Base-by-base conservation (phyloP, 2,797 vertebrate genomes). In the Rousettus madagascariensis region DNA sequence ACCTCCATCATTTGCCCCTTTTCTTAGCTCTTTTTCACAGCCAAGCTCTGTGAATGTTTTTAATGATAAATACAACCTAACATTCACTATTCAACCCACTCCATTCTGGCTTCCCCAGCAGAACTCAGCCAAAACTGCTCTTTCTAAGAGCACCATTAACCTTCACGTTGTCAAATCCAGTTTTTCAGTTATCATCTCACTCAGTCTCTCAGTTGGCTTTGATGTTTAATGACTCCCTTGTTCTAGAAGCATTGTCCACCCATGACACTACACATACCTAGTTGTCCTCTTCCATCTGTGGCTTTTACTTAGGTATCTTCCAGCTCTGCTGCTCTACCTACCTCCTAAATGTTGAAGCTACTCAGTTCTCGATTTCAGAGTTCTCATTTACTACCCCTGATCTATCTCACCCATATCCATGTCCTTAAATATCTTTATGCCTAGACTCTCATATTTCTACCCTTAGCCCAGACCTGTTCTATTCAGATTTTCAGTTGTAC, bases 31-130 rank as follows among this genome's bases (percentile, higher is more conserved):
- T 90, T 33, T 43, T 88, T 94, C 46, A 79, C 4, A 59, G 24
- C 33, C 15, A 53, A 63, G 20, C 10, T 91, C 38, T 43, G 2
- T 46, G 41, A 63, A 79, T 63, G 28, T 77, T 86, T 90, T 85
- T 57, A 79, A 80, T 86, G 71, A 74, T 84, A 75, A 93, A 46
- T 53, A 28, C 43, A 90, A 95, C 33, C 28, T 20, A 22, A 57
- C 11, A 17, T 69, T 41, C 17, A 75, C 41, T 30, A 33, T 61
- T 72, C 61, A 93, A 11, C 30, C 24, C 12, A 57, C 8, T 63
- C 17, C 15, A 33, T 38, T 41, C 63, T 90, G 38, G 74, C 26
- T 83, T 63, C 36, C n/a, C 15, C 19, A 3, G 33, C n/a, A 69
- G 17, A 36, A 30, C 30, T 38, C 13, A 86, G 46, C 30, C 46